These are phyloP conservation scores for Murina feae DNA, from an alignment of 2,113 vertebrate species.

Conservation along the genomic window DNA sequence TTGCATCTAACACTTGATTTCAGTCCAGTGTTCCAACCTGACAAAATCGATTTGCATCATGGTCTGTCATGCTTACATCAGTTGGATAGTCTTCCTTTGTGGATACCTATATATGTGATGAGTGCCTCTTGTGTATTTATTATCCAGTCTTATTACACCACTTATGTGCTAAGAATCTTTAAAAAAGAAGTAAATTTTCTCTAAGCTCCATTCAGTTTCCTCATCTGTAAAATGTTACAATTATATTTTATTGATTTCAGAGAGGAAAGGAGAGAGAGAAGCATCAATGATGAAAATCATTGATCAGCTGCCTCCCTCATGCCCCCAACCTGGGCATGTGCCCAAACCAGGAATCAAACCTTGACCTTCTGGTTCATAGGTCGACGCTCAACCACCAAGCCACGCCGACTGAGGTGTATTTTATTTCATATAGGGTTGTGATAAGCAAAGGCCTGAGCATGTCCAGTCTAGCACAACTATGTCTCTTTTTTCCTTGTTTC, in stretches of 20 bases:
- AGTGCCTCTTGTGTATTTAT: neutral
- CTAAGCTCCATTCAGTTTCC: neutral
- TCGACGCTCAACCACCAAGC: too few species aligned
- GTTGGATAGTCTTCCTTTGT: neutral
- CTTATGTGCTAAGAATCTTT: neutral
- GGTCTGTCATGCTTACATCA: neutral
- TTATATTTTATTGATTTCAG: neutral
- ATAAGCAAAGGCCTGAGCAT: neutral
- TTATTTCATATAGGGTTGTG: neutral
- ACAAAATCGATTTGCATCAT: neutral
- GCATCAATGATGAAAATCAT: too few species aligned
- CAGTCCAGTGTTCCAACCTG: neutral
- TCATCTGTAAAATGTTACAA: neutral
- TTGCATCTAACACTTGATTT: neutral
- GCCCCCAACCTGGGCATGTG: too few species aligned
- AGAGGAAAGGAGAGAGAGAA: too few species aligned
- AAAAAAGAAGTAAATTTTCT: neutral
- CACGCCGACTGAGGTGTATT: neutral
- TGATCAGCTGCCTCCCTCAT: too few species aligned
- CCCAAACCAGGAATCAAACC: too few species aligned
- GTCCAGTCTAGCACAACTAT: neutral
- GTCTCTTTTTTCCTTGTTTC: neutral
- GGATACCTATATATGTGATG: neutral
- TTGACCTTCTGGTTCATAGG: too few species aligned
- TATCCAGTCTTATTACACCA: conserved; percentile 11